These are phyloP conservation scores for Teinopalpus imperialis DNA, from an alignment of 2,888 invertebrate species.

Conservation along the genomic window DNA sequence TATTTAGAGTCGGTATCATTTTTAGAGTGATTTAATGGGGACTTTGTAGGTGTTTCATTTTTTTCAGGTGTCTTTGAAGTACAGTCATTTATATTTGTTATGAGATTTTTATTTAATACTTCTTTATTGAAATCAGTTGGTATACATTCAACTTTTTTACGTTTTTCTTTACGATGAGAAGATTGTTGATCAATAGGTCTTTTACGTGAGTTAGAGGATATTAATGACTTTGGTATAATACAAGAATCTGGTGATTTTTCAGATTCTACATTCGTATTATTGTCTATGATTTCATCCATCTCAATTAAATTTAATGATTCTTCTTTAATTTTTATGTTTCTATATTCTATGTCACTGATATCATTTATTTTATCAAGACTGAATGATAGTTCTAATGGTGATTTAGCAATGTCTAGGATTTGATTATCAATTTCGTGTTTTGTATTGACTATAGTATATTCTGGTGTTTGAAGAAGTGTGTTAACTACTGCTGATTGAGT, in stretches of 20 bases:
- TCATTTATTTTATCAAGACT: constrained; percentile 26
- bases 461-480: constrained; percentile 21
- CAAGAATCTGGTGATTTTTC: constrained; percentile 38
- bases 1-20: constrained; percentile 38
- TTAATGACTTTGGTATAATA: constrained; percentile 37
- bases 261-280: constrained; percentile 33
- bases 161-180: constrained; percentile 73
- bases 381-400: constrained; percentile 38
- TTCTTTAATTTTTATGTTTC: constrained; percentile 28
- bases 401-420: constrained; percentile 39
- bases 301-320: constrained; percentile 24
- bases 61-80: constrained; percentile 46
- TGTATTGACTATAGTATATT: constrained; percentile 27
- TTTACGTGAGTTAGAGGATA: constrained; percentile 53
- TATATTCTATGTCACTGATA: constrained; percentile 20
- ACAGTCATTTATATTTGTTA: constrained; percentile 41
- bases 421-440: constrained; percentile 45
- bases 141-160: constrained; percentile 60
- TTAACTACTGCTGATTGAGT: constrained; percentile 30
- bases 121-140: constrained; percentile 40
- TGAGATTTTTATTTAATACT: constrained; percentile 43
- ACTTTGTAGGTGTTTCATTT: constrained; percentile 44
- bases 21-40: constrained; percentile 50
- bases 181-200: constrained; percentile 66
- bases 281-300: constrained; percentile 36